Base-by-base conservation (phyloP, 2,888 invertebrate species). In the Pseudoips prasinana region DNA sequence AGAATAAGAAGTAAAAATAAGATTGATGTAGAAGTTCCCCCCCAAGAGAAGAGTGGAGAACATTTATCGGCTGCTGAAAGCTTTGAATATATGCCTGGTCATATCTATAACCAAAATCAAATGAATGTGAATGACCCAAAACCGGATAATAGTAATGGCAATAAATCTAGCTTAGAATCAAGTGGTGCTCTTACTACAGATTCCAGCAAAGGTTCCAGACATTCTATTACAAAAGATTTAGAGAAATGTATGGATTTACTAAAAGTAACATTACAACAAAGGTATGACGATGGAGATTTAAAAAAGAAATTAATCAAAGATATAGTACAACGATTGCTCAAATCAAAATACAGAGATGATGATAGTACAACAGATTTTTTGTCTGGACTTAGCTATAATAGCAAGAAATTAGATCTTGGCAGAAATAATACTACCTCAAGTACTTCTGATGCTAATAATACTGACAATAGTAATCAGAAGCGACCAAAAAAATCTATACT, bases 281-380 rank as follows among this genome's bases (percentile, higher is more conserved):
- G 91, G 45, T 90, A 90, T 49, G 90, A 91, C 46, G 90, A 92
- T 66, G 71, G 88, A 8, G 74, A 86, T 19, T 80, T 91, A 2
- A 93, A 92, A 68, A 91, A 91, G 48, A 85, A 90, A 54, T 85
- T 93, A 25, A 89, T 93, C 8, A 92, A 91, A 58, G 91, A 92
- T 61, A 89, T 94, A 30, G 91, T 93, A 0, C 86, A 91, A 43
- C 90, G 91, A 63, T 78, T 94, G 7, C 71, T 92, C 0, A 90
- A 89, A 25, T 84, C 90, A 0, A 91, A 89, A 46, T 92, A 92
- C 59, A 86, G 87, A 25, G 91, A 91, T 60, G 92, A 92, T 45
- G 88, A 85, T 22, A 84, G 74, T 41, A 74, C 76, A 2, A 85
- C 82, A 25, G 89, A 89, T 25, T 89, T 90, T 60, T 60, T 90